Evolutionary conservation across 2,888 invertebrate species (phyloP).

Genomic region (Epistrophe grossulariae): DNA sequence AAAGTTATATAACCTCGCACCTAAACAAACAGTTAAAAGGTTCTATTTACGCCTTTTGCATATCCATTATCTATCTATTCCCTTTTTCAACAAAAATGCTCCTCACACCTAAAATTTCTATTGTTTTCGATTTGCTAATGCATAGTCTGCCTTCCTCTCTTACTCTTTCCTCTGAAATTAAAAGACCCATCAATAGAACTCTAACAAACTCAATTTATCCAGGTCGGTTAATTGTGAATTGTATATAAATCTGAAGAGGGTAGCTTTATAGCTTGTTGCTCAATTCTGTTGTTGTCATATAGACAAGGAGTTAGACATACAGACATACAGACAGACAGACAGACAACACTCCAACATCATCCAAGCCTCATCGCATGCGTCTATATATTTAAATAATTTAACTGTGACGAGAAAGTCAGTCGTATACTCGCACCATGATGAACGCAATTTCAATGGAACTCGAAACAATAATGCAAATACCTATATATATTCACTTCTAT

Average conservation of each 20-base stretch:
- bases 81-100: constrained; percentile 31
- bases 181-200: constrained; percentile 48
- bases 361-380: constrained; percentile 15
- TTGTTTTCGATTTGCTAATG: constrained; percentile 71
- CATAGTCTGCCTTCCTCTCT: constrained; percentile 10
- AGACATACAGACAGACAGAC: too few species aligned
- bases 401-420: constrained; percentile 67
- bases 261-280: constrained; percentile 53
- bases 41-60: constrained; percentile 26
- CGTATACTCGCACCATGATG: constrained; percentile 36
- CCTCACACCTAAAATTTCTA: constrained; percentile 40
- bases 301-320: constrained; percentile 25
- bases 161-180: neutral
- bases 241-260: constrained; percentile 30
- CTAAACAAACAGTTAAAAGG: constrained; percentile 53
- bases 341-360: constrained; percentile 38
- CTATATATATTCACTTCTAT: neutral
- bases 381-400: constrained; percentile 54
- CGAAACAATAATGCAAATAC: constrained; percentile 67
- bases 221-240: constrained; percentile 73
- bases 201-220: constrained; percentile 58
- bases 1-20: constrained; percentile 5
- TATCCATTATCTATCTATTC: constrained; percentile 55
- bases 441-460: constrained; percentile 58
- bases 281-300: constrained; percentile 53